phyloP scores from a whole-genome alignment of 2,797 vertebrate species.

The Eleutherodactylus coqui region DNA sequence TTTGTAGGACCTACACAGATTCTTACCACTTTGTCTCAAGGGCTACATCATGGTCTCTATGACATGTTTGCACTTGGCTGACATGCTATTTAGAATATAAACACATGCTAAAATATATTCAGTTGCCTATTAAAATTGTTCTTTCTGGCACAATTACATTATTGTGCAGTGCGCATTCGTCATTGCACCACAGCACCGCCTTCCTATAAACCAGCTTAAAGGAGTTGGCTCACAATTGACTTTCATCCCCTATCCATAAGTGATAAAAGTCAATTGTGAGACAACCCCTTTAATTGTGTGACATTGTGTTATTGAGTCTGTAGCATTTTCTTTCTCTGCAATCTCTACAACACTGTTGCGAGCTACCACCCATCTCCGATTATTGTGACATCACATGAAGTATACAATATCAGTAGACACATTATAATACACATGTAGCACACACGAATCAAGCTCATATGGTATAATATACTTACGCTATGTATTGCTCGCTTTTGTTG shows the following conservation, averaged over 20 bases:
- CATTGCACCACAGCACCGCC: not conserved
- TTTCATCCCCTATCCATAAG: too few species aligned
- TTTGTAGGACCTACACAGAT: too few species aligned
- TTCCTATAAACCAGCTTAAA: not conserved
- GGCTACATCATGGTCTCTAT: not conserved
- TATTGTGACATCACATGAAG: not conserved
- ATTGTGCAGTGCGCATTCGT: not conserved
- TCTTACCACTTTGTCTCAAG: not conserved
- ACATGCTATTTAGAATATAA: not conserved
- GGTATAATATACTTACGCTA: slow-evolving; percentile 77
- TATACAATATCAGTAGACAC: not conserved
- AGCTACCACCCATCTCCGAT: not conserved
- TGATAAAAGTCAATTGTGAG: too few species aligned
- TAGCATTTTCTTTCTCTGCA: not conserved
- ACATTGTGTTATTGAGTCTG: not conserved
- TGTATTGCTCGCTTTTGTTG: slow-evolving; percentile 97
- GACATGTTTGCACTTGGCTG: not conserved
- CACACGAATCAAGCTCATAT: not conserved
- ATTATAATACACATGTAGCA: not conserved
- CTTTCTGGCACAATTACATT: not conserved
- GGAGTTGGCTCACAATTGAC: too few species aligned
- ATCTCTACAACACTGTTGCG: not conserved
- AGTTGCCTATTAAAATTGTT: not conserved
- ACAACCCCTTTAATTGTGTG: too few species aligned
- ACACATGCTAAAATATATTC: not conserved